These are phyloP conservation scores for Sus cebifrons DNA, from an alignment of 2,797 vertebrate genomes.

Conservation along the genomic window DNA sequence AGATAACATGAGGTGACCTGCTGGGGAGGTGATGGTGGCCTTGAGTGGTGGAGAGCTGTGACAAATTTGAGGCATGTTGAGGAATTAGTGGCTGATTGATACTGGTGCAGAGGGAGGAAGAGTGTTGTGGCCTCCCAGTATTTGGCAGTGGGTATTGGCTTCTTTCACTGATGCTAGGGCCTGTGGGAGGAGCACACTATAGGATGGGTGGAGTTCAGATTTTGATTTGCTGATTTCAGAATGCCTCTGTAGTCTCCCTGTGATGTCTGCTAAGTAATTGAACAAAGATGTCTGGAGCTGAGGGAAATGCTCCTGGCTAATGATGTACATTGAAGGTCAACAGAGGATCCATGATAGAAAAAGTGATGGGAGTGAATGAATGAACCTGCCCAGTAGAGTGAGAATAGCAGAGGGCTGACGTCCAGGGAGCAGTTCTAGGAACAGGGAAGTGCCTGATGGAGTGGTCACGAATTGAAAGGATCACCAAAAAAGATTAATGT, in stretches of 20 bases:
- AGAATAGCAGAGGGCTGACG: background rate
- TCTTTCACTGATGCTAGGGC: background rate
- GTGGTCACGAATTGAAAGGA: background rate
- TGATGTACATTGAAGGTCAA: background rate
- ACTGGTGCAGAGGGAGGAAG: background rate
- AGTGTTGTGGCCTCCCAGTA: background rate
- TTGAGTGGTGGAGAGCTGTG: background rate
- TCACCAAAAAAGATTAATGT: background rate
- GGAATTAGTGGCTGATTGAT: background rate
- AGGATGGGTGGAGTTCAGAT: background rate
- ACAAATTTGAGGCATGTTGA: background rate
- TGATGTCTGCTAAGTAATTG: background rate
- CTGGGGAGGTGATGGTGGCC: background rate
- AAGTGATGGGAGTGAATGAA: background rate
- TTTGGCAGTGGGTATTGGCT: background rate
- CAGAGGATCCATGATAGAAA: background rate
- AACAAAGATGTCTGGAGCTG: background rate
- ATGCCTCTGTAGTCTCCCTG: background rate
- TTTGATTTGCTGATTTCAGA: background rate
- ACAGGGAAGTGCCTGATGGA: background rate
- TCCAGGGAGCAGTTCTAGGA: background rate
- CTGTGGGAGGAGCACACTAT: background rate
- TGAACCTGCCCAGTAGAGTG: background rate
- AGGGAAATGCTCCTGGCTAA: background rate
- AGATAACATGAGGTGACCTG: background rate